A percentile compares a stretch with the other conserved stretches of the same genome.
Evolutionary conservation across 2,113 vertebrate genomes (phyloP).

Genomic region (Gadus chalcogrammus): DNA sequence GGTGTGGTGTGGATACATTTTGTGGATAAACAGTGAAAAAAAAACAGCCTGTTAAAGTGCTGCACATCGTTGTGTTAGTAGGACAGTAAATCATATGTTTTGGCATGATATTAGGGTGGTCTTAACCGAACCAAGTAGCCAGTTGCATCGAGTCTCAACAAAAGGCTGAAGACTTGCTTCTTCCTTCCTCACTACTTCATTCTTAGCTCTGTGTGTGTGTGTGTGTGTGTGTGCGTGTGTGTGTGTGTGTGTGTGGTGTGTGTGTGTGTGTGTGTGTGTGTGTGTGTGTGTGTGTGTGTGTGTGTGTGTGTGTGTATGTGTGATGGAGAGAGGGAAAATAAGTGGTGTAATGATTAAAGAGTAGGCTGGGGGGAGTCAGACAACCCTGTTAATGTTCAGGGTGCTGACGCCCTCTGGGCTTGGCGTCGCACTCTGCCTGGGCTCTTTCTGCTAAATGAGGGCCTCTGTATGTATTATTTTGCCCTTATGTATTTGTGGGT

Average conservation of each 20-base stretch:
- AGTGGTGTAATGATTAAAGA: slow-evolving; percentile 24
- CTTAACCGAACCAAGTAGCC: too few species aligned
- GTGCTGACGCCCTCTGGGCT: slow-evolving; percentile 2
- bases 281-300: slow-evolving; percentile 3
- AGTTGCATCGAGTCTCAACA: too few species aligned
- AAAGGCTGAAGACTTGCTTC: too few species aligned
- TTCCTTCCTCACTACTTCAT: neutral
- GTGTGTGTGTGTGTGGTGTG: slow-evolving; percentile 24
- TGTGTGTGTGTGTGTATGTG: slow-evolving; percentile 2
- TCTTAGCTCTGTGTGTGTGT: neutral
- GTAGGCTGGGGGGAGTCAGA: slow-evolving; percentile 17
- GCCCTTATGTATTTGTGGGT: neutral
- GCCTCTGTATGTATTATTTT: too few species aligned
- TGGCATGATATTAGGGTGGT: too few species aligned
- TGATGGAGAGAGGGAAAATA: slow-evolving; percentile 18
- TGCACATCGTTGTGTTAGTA: too few species aligned
- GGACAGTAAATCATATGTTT: too few species aligned
- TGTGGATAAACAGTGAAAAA: too few species aligned
- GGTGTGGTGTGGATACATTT: too few species aligned
- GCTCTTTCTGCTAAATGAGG: too few species aligned
- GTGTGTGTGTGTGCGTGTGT: slow-evolving; percentile 1
- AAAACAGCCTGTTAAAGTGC: too few species aligned
- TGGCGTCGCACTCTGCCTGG: too few species aligned
- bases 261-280: slow-evolving; percentile 30
- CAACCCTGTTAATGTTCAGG: slow-evolving; percentile 44